These are phyloP conservation scores for Lipophrys pholis DNA, from an alignment of 2,113 vertebrate genomes.

Conservation along the genomic window DNA sequence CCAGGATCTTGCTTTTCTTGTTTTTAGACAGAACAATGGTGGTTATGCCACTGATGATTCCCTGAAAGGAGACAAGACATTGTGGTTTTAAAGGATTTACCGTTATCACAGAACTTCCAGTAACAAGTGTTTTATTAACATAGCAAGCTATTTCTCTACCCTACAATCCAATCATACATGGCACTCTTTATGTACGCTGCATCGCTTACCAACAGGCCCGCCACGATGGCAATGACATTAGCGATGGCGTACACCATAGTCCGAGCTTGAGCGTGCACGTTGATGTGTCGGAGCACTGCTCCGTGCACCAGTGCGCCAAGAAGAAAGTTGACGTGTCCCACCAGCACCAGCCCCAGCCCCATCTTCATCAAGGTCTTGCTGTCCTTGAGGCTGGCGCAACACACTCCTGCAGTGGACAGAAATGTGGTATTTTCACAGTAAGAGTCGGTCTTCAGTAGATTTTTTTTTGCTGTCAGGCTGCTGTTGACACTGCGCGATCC, in stretches of 20 bases:
- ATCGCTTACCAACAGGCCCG: constrained; percentile 86
- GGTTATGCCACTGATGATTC: constrained; percentile 81
- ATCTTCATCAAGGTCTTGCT: constrained; percentile 92
- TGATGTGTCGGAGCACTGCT: constrained; percentile 87
- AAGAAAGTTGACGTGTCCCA: constrained; percentile 92
- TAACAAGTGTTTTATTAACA: neutral
- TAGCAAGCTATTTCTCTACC: neutral
- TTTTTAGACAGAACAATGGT: constrained; percentile 88
- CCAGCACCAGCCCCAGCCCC: constrained; percentile 90
- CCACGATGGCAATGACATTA: constrained; percentile 85
- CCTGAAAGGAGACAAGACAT: constrained; percentile 64
- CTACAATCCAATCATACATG: neutral
- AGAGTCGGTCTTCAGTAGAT: too few species aligned
- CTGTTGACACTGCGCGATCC: neutral
- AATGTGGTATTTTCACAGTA: neutral
- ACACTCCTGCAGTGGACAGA: constrained; percentile 66
- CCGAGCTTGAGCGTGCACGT: constrained; percentile 47
- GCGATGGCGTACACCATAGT: constrained; percentile 85
- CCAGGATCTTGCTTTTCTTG: constrained; percentile 82
- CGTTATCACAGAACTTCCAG: neutral
- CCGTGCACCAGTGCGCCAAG: constrained; percentile 86
- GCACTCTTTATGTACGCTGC: neutral
- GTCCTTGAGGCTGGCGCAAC: constrained; percentile 80
- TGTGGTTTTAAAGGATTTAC: too few species aligned
- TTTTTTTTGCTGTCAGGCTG: neutral